Evolutionary conservation across 2,888 invertebrate species (phyloP).

Genomic region (Furcula furcula): DNA sequence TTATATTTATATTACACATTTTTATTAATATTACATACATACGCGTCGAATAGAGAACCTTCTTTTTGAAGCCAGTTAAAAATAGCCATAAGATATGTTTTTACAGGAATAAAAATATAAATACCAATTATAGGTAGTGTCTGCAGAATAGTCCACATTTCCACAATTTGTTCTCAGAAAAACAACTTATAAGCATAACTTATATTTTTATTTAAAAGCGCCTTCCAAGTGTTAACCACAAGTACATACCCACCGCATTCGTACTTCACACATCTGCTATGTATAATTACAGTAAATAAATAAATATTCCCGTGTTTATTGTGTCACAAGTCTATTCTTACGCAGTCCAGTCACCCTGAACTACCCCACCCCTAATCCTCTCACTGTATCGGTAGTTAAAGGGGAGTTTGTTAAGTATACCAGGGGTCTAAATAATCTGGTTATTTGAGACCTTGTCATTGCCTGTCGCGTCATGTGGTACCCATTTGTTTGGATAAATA

Average conservation of each 20-base stretch:
- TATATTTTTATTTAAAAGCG: too few species aligned
- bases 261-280: conserved; percentile 64
- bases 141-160: too few species aligned
- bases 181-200: too few species aligned
- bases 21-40: too few species aligned
- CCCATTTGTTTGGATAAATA: conserved; percentile 75
- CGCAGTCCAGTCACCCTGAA: conserved; percentile 29
- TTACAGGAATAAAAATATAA: too few species aligned
- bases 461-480: conserved; percentile 69
- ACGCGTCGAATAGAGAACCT: too few species aligned
- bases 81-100: too few species aligned
- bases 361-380: conserved; percentile 27
- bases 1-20: too few species aligned
- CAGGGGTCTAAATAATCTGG: conserved; percentile 37
- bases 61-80: too few species aligned
- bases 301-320: conserved; percentile 68
- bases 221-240: conserved; percentile 15
- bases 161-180: too few species aligned
- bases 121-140: too few species aligned
- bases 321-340: conserved; percentile 64
- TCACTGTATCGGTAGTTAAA: not conserved
- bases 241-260: conserved; percentile 26
- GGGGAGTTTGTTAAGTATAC: conserved; percentile 1
- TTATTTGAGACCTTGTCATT: conserved; percentile 65
- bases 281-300: conserved; percentile 67